Evolutionary conservation across 1,140 invertebrate species (phyloP), one percentile per base, ranked within the genome.

Genomic region (Grapholita molesta): DNA sequence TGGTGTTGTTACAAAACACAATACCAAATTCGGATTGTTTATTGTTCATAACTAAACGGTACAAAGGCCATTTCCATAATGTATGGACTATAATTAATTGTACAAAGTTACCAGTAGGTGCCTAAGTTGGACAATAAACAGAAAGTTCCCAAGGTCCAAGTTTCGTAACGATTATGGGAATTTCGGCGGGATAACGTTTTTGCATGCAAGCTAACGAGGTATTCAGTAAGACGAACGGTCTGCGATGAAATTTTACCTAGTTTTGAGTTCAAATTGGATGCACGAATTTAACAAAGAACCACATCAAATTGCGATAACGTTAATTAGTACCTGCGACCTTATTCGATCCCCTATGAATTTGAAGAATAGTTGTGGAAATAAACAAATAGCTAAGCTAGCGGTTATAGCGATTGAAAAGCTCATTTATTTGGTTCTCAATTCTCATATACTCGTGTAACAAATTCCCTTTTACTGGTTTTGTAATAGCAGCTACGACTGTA

Each of bases 61-160:
- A 42, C 67, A 73, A 57, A 52, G 68, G 70, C 67, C 64, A 65
- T 66, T 70, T 35, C 70, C 65, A 33, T 61, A 71, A 73, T 73
- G 66, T 73, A 76, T 69, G 69, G 68, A 61, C 70, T 71, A 72
- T 76, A 78, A 82, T 82, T 82, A 80, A 78, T 80, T 77, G 74
- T 72, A 71, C 66, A 61, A 18, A 76, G 67, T 72, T 73, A 75
- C 77, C 71, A 57, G 70, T 55, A 55, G 53, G 48, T 38, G 21
- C 66, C 15, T n/a, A 69, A 77, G 70, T 81, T 75, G 77, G 42
- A 79, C 79, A 78, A 79, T 81, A 79, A 78, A 76, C 67, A 33
- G 67, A 72, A 79, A 78, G 55, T 33, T 48, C 8, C 42, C 18
- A 67, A 28, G 33, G 55, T 61, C 70, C 67, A 64, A 72, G 52